A percentile compares a stretch with the other conserved stretches of the same genome.
phyloP scores from a whole-genome alignment of 2,113 vertebrate genomes.

The Crypturellus undulatus region DNA sequence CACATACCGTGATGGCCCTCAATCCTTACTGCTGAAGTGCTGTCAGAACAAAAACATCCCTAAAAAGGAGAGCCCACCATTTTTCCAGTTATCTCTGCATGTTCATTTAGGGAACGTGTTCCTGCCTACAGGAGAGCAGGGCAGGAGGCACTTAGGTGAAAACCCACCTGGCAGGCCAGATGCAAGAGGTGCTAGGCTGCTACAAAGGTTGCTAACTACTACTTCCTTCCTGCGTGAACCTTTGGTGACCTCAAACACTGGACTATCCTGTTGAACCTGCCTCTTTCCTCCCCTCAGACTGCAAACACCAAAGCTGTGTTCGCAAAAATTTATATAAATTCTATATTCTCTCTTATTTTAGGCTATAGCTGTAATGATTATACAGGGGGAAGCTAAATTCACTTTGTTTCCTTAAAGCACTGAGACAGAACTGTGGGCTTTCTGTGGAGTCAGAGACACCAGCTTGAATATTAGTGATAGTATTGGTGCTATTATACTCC shows the following conservation, averaged over 20 bases:
- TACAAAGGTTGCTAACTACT: background rate
- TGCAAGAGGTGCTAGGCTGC: background rate
- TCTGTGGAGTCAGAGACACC: background rate
- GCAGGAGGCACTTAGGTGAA: background rate
- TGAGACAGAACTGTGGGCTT: background rate
- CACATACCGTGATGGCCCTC: background rate
- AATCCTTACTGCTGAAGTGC: background rate
- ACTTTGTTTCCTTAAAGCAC: background rate
- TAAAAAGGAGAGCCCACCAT: background rate
- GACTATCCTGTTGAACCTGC: background rate
- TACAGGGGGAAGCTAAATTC: background rate
- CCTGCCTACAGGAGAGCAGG: background rate
- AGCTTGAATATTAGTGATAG: background rate
- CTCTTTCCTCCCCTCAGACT: background rate
- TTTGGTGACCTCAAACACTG: background rate
- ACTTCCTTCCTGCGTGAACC: background rate
- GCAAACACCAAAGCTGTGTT: background rate
- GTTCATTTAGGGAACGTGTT: background rate
- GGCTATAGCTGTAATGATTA: background rate
- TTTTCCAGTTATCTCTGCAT: background rate
- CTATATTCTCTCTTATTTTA: background rate
- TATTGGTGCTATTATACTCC: background rate
- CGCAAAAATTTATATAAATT: background rate
- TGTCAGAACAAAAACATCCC: background rate
- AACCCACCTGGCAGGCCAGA: background rate